phyloP scores from a whole-genome alignment of 2,888 invertebrate species.

The Adineta ricciae region DNA sequence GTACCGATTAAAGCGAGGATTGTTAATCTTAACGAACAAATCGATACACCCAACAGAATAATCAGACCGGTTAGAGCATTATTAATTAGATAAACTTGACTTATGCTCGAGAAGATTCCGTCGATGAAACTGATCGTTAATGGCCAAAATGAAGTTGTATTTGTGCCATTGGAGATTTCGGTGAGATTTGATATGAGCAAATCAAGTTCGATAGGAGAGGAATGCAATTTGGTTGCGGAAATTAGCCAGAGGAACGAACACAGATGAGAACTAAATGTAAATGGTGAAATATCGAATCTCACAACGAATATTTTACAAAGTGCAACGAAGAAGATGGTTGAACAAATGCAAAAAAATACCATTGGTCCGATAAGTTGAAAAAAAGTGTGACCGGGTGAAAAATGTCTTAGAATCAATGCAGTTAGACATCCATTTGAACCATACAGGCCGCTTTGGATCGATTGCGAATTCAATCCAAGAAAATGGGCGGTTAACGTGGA shows the following conservation, averaged over 20 bases:
- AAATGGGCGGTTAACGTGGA: not conserved
- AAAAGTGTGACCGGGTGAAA: not conserved
- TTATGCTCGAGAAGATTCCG: not conserved
- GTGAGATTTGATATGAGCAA: not conserved
- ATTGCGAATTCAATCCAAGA: not conserved
- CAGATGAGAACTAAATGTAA: not conserved
- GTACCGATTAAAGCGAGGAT: no score
- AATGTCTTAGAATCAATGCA: not conserved
- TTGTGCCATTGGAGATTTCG: not conserved
- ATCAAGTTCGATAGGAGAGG: not conserved
- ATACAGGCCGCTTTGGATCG: not conserved
- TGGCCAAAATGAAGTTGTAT: not conserved
- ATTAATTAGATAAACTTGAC: not conserved
- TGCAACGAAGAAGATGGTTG: not conserved
- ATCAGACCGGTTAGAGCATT: not conserved
- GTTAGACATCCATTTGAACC: slow-evolving; percentile 6
- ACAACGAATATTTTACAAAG: not conserved
- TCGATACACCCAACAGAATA: no score
- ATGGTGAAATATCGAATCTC: not conserved
- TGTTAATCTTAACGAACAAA: no score
- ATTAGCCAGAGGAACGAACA: not conserved
- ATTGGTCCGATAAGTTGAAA: not conserved
- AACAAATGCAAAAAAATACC: not conserved
- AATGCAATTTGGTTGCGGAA: not conserved
- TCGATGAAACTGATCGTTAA: not conserved